Evolutionary conservation across 2,797 vertebrate species (phyloP), one percentile per base, ranked within the genome.

Genomic region (Chanos chanos): DNA sequence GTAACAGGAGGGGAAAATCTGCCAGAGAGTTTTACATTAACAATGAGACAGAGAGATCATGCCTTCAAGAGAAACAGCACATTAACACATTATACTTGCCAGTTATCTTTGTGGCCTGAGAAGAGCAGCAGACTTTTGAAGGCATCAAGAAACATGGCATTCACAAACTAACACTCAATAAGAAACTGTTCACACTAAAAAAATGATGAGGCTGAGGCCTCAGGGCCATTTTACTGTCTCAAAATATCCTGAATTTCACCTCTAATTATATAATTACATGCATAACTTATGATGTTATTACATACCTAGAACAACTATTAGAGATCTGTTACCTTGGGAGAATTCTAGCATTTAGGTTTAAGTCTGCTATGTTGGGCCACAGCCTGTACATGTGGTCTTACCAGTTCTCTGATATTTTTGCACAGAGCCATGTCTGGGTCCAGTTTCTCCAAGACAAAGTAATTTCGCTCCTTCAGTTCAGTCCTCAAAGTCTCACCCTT

Each of bases 381-480:
- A 9, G 9, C 9, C n/a, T 10, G 58, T 55, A 27, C 2, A 15
- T 28, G 22, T 0, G 0, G 64, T 61, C 93, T 92, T 92, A 98
- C 97, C 95, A 94, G 86, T 81, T 97, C 94, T 86, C 94, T 89
- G 76, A 89, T 85, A 70, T 95, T 96, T 81, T 88, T 92, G 82
- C 96, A 98, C 49, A 97, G 75, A 31, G 95, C 91, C 97, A 98
- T 98, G 50, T 99, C 97, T 28, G 95, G 91, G 83, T 99, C 97
- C 81, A 97, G 45, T 79, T 91, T 96, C 81, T 98, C 95, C 75
- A 94, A 85, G 69, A 93, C 83, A 87, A 98, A 99, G 77, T 90
- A 83, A 79, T 97, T 97, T 77, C 86, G 94, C 74, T 96, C 94
- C 66, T 89, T 94, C 83, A 99, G 87, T 58, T 99, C 94, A 7